Base-by-base conservation (phyloP, 2,113 vertebrate species). In the Lanius collurio region DNA sequence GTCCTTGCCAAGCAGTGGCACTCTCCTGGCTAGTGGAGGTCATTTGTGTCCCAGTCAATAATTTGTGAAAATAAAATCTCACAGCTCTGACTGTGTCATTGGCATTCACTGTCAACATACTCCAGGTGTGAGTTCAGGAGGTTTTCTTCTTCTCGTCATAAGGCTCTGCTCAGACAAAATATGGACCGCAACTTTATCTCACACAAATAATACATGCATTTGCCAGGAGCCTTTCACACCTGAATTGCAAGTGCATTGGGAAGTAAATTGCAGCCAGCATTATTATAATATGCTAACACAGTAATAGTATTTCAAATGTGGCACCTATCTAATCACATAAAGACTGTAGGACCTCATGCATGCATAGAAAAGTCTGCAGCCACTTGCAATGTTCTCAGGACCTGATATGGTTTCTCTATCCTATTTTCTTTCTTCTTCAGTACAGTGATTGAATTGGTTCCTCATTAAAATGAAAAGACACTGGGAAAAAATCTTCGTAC, bases 11-110 rank as follows among this genome's bases (percentile, higher is more conserved):
- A 75, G 33, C 11, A 76, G 33, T n/a, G 16, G 6, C 35, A 15
- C 13, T 37, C 3, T 83, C 24, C 31, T 2, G 1, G 33, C 13
- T 62, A 21, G 10, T 5, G 13, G 33, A 68, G 15, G 12, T 28
- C 0, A 0, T 46, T 70, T 83, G 8, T 69, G 23, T 42, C 71
- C 19, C 2, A 1, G 17, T 37, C 41, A 20, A 31, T 60, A 56
- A 56, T 65, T 11, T 39, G n/a, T 56, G 44, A 26, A 9, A 55
- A 37, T 59, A 52, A 77, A 93, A 91, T 8, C 30, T 91, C n/a
- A 30, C 35, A 71, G 53, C 28, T 55, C 62, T 73, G 35, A 33
- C 14, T 47, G 5, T 64, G 44, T 28, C 41, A 44, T 15, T 73
- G 46, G 1, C 16, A 46, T 56, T 86, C 24, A 14, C 28, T 74